Evolutionary conservation across 2,888 invertebrate species (phyloP).

Genomic region (Hermaeophaga mercurialis): DNA sequence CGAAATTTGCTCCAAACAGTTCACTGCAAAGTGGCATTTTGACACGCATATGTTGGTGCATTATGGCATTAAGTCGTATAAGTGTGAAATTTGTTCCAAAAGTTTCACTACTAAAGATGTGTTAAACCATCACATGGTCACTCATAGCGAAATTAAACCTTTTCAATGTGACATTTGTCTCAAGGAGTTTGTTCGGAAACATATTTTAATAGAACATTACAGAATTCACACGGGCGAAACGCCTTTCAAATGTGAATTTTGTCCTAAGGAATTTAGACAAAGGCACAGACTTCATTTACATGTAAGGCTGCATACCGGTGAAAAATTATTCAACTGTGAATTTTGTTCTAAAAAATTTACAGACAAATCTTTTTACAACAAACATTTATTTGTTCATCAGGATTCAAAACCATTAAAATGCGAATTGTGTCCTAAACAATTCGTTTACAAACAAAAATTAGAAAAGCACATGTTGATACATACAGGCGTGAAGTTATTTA

Average conservation of each 20-base stretch:
- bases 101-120: not conserved
- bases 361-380: not conserved
- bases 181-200: not conserved
- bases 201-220: not conserved
- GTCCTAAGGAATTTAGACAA: not conserved
- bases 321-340: not conserved
- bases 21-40: too few species aligned
- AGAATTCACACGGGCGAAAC: not conserved
- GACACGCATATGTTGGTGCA: too few species aligned
- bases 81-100: too few species aligned
- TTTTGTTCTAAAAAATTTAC: not conserved
- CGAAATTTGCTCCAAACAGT: too few species aligned
- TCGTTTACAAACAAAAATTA: not conserved
- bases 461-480: not conserved
- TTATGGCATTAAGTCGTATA: too few species aligned
- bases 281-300: not conserved
- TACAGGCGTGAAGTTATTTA: not conserved
- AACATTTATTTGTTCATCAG: not conserved
- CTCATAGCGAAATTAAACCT: not conserved
- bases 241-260: not conserved
- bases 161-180: not conserved
- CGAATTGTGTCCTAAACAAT: not conserved
- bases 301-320: not conserved
- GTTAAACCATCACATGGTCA: not conserved
- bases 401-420: not conserved